Conservation (phyloP, 92 coral and sea anemone genomes). For the Siderastrea radians region DNA sequence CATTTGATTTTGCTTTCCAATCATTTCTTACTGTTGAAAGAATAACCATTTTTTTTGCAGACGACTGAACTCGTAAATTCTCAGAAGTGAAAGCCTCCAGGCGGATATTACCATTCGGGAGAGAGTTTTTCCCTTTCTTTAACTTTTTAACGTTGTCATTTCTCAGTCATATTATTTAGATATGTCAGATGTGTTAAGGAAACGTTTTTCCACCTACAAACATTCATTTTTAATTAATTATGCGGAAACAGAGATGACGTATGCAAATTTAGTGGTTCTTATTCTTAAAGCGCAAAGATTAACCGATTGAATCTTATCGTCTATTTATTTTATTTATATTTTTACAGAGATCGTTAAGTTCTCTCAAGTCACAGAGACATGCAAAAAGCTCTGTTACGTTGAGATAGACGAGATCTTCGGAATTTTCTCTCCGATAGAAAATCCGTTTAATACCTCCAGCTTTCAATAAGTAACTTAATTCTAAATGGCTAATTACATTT, state of each 20-base stretch:
- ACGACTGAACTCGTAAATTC: too few relatives aligned
- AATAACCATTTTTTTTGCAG: too few relatives aligned
- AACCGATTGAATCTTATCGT: not conserved
- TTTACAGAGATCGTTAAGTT: not conserved
- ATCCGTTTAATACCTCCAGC: not conserved
- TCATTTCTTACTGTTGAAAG: too few relatives aligned
- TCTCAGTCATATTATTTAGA: not conserved
- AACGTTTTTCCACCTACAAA: not conserved
- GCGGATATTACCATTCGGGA: not conserved
- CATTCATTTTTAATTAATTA: not conserved
- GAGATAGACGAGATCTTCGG: not conserved
- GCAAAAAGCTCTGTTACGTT: not conserved
- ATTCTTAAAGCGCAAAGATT: not conserved
- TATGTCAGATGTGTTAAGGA: not conserved
- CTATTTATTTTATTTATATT: not conserved
- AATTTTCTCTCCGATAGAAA: not conserved
- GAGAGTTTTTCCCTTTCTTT: not conserved
- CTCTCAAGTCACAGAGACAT: not conserved
- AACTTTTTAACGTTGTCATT: not conserved
- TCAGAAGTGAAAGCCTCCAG: not conserved
- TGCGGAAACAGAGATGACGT: constrained; percentile 14
- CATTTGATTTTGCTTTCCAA: too few relatives aligned
- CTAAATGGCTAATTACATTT: constrained; percentile 1
- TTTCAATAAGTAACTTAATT: not conserved
- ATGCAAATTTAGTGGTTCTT: constrained; percentile 3